A percentile compares a stretch with the other conserved stretches of the same genome.
These are phyloP conservation scores for Ascidia mentula DNA, from an alignment of 23 tunicate species.

Conservation along the genomic window DNA sequence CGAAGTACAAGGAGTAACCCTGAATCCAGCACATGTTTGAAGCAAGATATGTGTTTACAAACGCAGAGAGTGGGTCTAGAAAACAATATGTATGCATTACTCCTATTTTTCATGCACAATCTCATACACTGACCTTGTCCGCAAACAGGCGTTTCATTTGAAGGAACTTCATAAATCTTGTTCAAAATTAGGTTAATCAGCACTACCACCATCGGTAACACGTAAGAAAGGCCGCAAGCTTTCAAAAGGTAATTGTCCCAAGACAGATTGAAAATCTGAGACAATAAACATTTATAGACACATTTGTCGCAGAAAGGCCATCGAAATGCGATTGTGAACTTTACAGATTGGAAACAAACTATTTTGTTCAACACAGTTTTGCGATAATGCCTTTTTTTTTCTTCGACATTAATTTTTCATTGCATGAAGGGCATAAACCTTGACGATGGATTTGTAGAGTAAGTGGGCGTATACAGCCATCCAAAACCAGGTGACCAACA, in stretches of 20 bases:
- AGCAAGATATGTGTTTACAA: background rate
- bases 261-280: background rate
- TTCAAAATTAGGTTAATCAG: background rate
- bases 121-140: background rate
- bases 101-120: background rate
- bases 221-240: background rate
- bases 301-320: no score
- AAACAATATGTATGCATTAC: no score
- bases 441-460: no score
- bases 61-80: background rate
- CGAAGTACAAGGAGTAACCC: slow-evolving; percentile 42
- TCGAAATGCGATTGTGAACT: no score
- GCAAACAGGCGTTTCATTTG: slow-evolving; percentile 2
- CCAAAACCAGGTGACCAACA: no score
- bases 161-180: background rate
- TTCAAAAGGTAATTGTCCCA: slow-evolving; percentile 10
- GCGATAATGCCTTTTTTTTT: no score
- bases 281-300: no score
- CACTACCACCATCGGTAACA: background rate
- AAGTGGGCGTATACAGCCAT: no score
- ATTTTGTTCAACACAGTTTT: no score
- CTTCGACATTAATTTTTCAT: no score
- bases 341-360: no score
- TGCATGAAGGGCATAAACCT: no score
- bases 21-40: slow-evolving; percentile 68